A percentile compares a stretch with the other conserved stretches of the same genome.
phyloP scores from a whole-genome alignment of 2,888 invertebrate species.

The Conistra vaccinii region DNA sequence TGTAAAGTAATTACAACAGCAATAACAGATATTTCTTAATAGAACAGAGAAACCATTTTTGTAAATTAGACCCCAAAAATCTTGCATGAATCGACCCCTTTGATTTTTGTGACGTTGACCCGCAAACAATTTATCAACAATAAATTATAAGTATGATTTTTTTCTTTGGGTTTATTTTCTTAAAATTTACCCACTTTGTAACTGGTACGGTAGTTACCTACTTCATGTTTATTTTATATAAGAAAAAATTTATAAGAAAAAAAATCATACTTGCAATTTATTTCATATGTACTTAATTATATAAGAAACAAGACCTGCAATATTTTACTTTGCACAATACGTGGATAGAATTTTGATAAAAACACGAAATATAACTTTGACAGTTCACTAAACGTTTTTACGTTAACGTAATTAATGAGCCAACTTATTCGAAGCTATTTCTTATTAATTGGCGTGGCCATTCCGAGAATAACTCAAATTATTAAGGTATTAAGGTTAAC shows the following conservation, averaged over 20 bases:
- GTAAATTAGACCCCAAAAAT: conserved; percentile 2
- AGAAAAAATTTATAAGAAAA: too few species aligned
- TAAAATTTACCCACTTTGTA: not conserved
- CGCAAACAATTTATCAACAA: not conserved
- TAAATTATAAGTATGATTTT: conserved; percentile 42
- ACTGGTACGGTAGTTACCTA: not conserved
- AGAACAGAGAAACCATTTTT: conserved; percentile 17
- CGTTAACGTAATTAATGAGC: not conserved
- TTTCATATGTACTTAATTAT: conserved; percentile 14
- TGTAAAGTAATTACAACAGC: conserved; percentile 21
- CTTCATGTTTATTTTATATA: not conserved
- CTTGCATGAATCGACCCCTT: conserved; percentile 52
- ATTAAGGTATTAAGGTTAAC: not conserved
- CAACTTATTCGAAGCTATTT: too few species aligned
- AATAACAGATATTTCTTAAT: conserved; percentile 6
- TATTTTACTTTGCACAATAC: conserved; percentile 48
- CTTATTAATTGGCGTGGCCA: not conserved
- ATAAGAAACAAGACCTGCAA: conserved; percentile 2
- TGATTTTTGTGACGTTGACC: conserved; percentile 54
- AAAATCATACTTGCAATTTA: conserved; percentile 41
- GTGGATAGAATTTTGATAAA: conserved; percentile 44
- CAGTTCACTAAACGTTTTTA: not conserved
- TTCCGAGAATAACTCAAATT: not conserved
- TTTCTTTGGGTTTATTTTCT: not conserved
- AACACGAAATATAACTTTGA: not conserved